Base-by-base conservation (phyloP, 2,888 invertebrate genomes). In the Athalia circularis region DNA sequence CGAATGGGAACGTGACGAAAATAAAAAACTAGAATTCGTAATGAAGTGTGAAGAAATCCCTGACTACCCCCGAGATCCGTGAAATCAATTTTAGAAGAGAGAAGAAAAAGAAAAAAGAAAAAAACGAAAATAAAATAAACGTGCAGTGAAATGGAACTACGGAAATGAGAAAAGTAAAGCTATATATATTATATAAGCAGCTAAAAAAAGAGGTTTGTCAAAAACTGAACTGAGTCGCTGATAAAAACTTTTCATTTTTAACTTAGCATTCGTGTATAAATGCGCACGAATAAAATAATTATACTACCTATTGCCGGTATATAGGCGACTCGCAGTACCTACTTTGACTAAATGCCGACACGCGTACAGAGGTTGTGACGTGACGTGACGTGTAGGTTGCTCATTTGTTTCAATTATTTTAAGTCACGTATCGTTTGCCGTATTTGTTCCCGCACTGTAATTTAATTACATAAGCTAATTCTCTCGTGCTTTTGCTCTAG, bases 321-420 rank as follows among this genome's bases (percentile, higher is more conserved):
- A 59, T 59, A 72, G 43, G 15, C 47, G 47, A 13, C 72, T 59
- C 50, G 9, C 62, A 29, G 8, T 13, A 61, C 50, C 50, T 62
- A 8, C 9, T 7, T 29, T 0, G n/a, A 3, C 50, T n/a, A 75
- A 83, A 82, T 81, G 79, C 78, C 77, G 74, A 75, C 64, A 81
- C 81, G 82, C 83, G 81, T 82, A 81, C 65, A 80, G 79, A 80
- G 77, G 72, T 75, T 76, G 79, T 82, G 82, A 79, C 83, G 82
- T 82, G 85, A 82, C 29, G 29, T 29, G 29, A 29, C 29, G 29
- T 8, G 80, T 80, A 80, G 80, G 76, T 81, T 82, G 83, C 85
- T 86, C 86, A 86, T 87, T 86, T 83, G 83, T 85, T 83, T 85
- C 86, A 87, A 89, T 89, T 88, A 87, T 86, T 85, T 86, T 87